phyloP scores from a whole-genome alignment of 2,797 vertebrate species.

The Choloepus didactylus region DNA sequence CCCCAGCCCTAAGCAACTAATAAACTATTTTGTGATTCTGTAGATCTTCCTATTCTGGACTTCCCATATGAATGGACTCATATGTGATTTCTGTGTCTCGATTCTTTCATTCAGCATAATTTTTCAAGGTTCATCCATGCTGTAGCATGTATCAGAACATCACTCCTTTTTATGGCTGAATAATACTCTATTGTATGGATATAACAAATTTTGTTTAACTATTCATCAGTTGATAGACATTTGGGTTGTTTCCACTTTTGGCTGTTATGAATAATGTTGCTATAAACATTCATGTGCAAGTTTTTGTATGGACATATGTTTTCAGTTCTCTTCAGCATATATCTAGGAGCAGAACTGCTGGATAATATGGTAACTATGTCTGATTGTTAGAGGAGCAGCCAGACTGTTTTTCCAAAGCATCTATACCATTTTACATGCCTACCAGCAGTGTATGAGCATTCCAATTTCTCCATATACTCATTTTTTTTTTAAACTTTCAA shows the following conservation, averaged over 20 bases:
- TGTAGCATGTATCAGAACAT: too few species aligned
- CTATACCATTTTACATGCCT: neutral
- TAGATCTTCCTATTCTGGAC: neutral
- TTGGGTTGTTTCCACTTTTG: neutral
- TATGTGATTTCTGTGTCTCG: neutral
- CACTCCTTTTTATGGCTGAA: neutral
- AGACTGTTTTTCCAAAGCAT: neutral
- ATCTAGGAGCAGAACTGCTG: neutral
- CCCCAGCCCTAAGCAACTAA: neutral
- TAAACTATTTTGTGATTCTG: neutral
- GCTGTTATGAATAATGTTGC: neutral
- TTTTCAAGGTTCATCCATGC: too few species aligned
- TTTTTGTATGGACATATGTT: neutral
- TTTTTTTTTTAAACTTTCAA: neutral
- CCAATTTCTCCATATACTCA: neutral
- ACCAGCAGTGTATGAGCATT: neutral
- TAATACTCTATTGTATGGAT: neutral
- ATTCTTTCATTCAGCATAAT: too few species aligned
- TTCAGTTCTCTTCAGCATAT: neutral
- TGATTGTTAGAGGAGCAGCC: neutral
- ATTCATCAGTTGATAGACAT: neutral
- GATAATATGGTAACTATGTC: neutral
- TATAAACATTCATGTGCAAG: neutral
- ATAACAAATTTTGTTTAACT: neutral
- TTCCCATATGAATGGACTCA: neutral